Percentiles rank a stretch among this genome's conserved stretches.
Evolutionary conservation across 2,113 vertebrate genomes (phyloP).

Genomic region (Perccottus glenii): DNA sequence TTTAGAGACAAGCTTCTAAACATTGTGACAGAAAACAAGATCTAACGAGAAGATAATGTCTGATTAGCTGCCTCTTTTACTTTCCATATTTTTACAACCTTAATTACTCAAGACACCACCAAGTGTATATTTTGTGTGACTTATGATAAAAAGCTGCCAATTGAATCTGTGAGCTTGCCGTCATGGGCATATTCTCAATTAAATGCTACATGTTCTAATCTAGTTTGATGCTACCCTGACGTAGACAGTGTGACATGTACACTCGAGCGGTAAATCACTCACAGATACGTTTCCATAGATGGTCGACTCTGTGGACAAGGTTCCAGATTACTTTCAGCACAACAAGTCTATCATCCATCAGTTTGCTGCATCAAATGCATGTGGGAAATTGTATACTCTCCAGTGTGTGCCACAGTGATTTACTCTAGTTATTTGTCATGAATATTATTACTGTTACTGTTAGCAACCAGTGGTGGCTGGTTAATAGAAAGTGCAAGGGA

Average conservation of each 20-base stretch:
- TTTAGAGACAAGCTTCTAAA: conserved; percentile 11
- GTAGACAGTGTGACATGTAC: conserved; percentile 54
- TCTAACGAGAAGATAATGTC: conserved; percentile 9
- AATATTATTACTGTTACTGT: conserved; percentile 2
- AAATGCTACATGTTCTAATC: conserved; percentile 67
- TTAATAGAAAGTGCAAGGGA: too few species aligned
- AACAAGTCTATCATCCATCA: conserved; percentile 4
- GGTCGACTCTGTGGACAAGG: conserved; percentile 18
- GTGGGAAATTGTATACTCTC: neutral
- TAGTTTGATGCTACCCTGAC: conserved; percentile 44
- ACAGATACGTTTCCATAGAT: conserved; percentile 32
- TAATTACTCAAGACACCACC: conserved; percentile 29
- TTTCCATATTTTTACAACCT: conserved; percentile 9
- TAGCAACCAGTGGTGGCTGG: too few species aligned
- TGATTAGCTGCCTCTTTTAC: conserved; percentile 24
- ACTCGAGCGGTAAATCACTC: conserved; percentile 60
- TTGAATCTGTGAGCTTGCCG: conserved; percentile 22
- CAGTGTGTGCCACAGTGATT: neutral
- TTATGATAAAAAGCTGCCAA: conserved; percentile 17
- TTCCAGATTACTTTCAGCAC: conserved; percentile 36
- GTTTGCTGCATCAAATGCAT: neutral
- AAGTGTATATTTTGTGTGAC: conserved; percentile 9
- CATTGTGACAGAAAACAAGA: conserved; percentile 19
- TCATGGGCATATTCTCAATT: conserved; percentile 52
- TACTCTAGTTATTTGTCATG: neutral